These are phyloP conservation scores for Mythimna lalbum DNA, from an alignment of 2,888 invertebrate species.

Conservation along the genomic window DNA sequence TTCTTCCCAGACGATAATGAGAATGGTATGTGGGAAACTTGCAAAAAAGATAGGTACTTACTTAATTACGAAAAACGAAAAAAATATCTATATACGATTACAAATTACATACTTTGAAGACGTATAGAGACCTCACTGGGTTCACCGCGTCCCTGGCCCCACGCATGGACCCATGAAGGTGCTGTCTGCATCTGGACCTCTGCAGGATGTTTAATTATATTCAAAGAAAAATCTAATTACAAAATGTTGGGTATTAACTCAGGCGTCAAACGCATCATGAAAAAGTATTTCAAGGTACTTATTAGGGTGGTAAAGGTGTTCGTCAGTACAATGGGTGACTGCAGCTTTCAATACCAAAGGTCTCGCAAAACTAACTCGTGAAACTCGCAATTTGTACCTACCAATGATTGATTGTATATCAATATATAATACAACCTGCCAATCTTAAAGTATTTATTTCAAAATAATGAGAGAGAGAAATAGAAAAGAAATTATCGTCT, in stretches of 20 bases:
- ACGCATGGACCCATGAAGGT: constrained; percentile 54
- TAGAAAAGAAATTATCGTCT: too few relatives aligned
- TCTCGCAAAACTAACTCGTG: not conserved
- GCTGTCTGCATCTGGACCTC: constrained; percentile 50
- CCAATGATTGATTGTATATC: too few relatives aligned
- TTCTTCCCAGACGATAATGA: too few relatives aligned
- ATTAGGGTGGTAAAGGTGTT: too few relatives aligned
- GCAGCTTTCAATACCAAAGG: not conserved
- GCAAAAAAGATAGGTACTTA: too few relatives aligned
- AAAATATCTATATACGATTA: not conserved
- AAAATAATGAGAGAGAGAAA: too few relatives aligned
- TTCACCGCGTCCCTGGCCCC: constrained; percentile 52
- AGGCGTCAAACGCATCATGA: not conserved
- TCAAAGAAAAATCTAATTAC: not conserved
- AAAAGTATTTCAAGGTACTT: not conserved
- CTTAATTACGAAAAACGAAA: not conserved
- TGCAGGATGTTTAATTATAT: constrained; percentile 30
- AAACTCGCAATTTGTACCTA: not conserved
- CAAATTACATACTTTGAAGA: constrained; percentile 40
- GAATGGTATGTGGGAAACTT: too few relatives aligned
- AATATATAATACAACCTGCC: too few relatives aligned
- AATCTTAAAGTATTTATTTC: not conserved
- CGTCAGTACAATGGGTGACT: not conserved
- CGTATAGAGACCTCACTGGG: constrained; percentile 60
- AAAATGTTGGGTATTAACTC: not conserved